Evolutionary conservation across 2,888 invertebrate species (phyloP), one percentile per base, ranked within the genome.

Genomic region (Agonopterix subpropinquella): DNA sequence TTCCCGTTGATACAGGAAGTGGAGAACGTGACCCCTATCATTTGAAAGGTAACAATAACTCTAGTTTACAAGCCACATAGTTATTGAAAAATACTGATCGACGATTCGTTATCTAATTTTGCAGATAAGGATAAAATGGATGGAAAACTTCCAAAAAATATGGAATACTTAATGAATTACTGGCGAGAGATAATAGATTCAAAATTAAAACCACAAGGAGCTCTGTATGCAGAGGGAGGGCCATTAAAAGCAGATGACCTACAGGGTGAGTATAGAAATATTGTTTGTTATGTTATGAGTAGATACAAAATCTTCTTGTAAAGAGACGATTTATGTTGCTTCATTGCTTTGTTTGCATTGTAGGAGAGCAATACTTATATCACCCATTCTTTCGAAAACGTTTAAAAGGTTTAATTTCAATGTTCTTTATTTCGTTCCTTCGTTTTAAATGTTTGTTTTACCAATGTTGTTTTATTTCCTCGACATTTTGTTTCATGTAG

Each of bases 221-320:
- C 77, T 11, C 57, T 87, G 39, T 86, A 84, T 52, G 80, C 87
- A 5, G 88, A 88, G 64, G 88, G 88, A 49, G 88, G 88, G 35
- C 86, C 86, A 11, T 64, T 88, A 13, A 76, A 76, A 59, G 69
- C 77, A 50, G 77, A 82, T 44, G 85, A 86, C 48, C 48, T 81
- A 45, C 75, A 82, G 66, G 84, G 87, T 85, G 65, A 71, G 76
- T 63, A n/a, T n/a, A 5, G 39, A 28, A 28, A 11, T 39, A 39
- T 39, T 39, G 10, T 39, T 39, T n/a, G 39, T 39, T 39, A 39
- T n/a, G 39, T 39, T 39, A 39, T 47, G 44, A 41, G 28, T 45
- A 41, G 8, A 37, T n/a, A 39, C 42, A 9, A 11, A 42, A 47
- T 41, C 11, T 36, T 54, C 53, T 50, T 67, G 63, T 69, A 60